These are phyloP conservation scores for Hyles lineata DNA, from an alignment of 2,888 invertebrate species.

Conservation along the genomic window DNA sequence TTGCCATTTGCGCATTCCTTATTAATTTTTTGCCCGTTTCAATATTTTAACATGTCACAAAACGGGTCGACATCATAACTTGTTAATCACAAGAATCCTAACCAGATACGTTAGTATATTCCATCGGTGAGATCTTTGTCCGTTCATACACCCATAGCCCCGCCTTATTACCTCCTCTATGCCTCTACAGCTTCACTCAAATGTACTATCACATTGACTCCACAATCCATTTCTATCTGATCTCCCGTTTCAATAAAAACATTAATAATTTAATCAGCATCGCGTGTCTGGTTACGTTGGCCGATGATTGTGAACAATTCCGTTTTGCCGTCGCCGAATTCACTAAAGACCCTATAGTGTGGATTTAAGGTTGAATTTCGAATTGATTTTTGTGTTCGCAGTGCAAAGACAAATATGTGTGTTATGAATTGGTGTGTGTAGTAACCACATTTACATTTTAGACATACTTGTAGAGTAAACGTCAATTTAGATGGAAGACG, in stretches of 20 bases:
- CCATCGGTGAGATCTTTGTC: constrained; percentile 75
- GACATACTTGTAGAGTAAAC: constrained; percentile 80
- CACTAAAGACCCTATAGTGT: constrained; percentile 48
- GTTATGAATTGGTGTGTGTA: constrained; percentile 73
- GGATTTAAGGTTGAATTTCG: constrained; percentile 55
- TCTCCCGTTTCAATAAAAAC: constrained; percentile 75
- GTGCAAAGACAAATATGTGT: constrained; percentile 46
- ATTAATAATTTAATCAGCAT: constrained; percentile 75
- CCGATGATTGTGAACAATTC: constrained; percentile 55
- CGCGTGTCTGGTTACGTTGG: constrained; percentile 74
- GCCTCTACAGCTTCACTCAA: constrained; percentile 69
- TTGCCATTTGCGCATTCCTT: constrained; percentile 20
- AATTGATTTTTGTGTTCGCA: constrained; percentile 36
- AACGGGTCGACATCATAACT: constrained; percentile 57
- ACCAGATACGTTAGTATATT: constrained; percentile 63
- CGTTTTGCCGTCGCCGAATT: constrained; percentile 47
- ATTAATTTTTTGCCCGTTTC: constrained; percentile 46
- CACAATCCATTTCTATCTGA: constrained; percentile 62
- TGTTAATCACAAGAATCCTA: constrained; percentile 68
- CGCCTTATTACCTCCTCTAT: constrained; percentile 80
- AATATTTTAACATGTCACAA: constrained; percentile 50
- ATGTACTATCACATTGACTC: constrained; percentile 67
- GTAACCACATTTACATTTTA: constrained; percentile 82
- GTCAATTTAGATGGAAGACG: constrained; percentile 81
- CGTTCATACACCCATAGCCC: constrained; percentile 77